phyloP scores from a whole-genome alignment of 2,797 vertebrate genomes.

The Bufotes viridis region DNA sequence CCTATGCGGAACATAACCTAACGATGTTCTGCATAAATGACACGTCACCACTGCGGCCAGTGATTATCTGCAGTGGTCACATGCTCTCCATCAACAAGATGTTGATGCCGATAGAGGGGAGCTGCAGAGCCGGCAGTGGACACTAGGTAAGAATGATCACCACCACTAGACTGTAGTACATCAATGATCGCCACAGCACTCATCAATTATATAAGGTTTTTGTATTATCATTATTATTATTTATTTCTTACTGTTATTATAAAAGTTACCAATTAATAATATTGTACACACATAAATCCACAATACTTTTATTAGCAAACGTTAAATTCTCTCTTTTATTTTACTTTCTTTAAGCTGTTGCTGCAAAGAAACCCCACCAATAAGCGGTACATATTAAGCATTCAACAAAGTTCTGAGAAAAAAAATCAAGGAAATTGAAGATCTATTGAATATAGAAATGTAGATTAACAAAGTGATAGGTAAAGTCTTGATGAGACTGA shows the following conservation, averaged over 20 bases:
- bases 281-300: background rate
- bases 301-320: background rate
- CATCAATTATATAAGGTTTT: too few relatives aligned
- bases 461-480: conserved; percentile 64
- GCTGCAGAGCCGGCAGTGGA: too few relatives aligned
- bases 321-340: background rate
- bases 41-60: too few relatives aligned
- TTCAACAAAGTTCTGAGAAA: conserved; percentile 32
- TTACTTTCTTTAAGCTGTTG: background rate
- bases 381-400: conserved; percentile 38
- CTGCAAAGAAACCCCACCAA: background rate
- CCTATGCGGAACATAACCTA: too few relatives aligned
- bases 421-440: conserved; percentile 40
- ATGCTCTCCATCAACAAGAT: too few relatives aligned
- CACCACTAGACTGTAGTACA: too few relatives aligned
- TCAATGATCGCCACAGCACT: too few relatives aligned
- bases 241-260: background rate
- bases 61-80: too few relatives aligned
- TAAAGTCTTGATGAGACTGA: conserved; percentile 59
- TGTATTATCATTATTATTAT: background rate
- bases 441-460: conserved; percentile 53
- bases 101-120: too few relatives aligned
- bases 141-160: too few relatives aligned
- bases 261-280: background rate
- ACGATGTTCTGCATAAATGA: too few relatives aligned